Conservation (phyloP, 2,888 invertebrate species). For the Coelopa pilipes region DNA sequence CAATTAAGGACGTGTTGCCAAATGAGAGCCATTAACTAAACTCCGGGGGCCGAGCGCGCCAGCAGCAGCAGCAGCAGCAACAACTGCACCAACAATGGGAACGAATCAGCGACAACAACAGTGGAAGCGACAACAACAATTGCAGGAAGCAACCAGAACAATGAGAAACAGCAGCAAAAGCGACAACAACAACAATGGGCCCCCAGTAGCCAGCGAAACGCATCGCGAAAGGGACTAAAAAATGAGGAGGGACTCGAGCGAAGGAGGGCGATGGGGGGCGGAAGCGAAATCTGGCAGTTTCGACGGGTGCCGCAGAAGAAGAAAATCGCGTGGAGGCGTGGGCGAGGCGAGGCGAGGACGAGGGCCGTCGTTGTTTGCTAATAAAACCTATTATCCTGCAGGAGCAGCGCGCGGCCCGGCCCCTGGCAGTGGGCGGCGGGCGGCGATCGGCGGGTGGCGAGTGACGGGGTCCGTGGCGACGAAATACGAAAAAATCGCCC, state of each 20-base stretch:
- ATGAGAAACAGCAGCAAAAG: too few species aligned
- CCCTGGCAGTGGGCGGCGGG: not conserved
- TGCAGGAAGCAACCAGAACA: slow-evolving; percentile 13
- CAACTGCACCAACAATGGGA: slow-evolving; percentile 9
- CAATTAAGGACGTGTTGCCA: slow-evolving; percentile 38
- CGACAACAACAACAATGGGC: not conserved
- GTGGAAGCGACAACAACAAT: not conserved
- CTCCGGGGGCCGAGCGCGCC: slow-evolving; percentile 24
- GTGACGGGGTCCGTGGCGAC: too few species aligned
- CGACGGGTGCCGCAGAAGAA: too few species aligned
- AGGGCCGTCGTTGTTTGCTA: slow-evolving; percentile 27
- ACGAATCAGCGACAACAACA: too few species aligned
- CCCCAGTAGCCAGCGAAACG: not conserved
- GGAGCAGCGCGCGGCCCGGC: too few species aligned
- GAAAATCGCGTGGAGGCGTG: not conserved
- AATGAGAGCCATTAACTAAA: slow-evolving; percentile 49
- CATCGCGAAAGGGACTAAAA: slow-evolving; percentile 4
- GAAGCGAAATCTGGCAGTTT: too few species aligned
- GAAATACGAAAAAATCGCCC: too few species aligned
- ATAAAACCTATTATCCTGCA: slow-evolving; percentile 31
- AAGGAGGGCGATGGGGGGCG: not conserved
- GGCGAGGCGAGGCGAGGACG: not conserved
- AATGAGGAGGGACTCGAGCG: not conserved
- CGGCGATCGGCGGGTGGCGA: not conserved
- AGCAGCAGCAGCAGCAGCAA: slow-evolving; percentile 21